Evolutionary conservation across 2,113 vertebrate genomes (phyloP).

Genomic region (Thamnaconus septentrionalis): DNA sequence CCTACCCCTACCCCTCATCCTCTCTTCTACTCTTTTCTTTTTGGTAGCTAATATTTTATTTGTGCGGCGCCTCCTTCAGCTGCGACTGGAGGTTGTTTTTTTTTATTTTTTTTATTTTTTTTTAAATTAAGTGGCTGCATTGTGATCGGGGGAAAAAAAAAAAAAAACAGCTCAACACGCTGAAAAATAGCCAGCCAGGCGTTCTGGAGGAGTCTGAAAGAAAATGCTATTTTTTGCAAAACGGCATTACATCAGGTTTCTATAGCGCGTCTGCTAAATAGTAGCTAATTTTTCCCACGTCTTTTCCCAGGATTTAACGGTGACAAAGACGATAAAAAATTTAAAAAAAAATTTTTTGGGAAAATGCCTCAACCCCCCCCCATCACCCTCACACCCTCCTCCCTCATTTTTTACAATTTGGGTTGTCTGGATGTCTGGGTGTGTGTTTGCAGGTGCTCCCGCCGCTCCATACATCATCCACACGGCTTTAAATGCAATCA

Average conservation of each 20-base stretch:
- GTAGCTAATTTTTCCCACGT: slow-evolving; percentile 3
- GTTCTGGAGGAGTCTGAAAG: slow-evolving; percentile 9
- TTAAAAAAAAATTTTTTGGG: not conserved
- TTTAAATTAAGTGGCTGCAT: slow-evolving; percentile 45
- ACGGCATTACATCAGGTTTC: slow-evolving; percentile 7
- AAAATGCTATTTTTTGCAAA: slow-evolving; percentile 17
- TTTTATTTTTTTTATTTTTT: slow-evolving; percentile 16
- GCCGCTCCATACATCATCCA: slow-evolving; percentile 16
- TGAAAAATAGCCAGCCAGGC: slow-evolving; percentile 24
- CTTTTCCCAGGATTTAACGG: not conserved
- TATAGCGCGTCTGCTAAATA: not conserved
- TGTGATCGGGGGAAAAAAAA: slow-evolving; percentile 56
- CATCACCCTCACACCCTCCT: too few species aligned
- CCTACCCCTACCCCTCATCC: not conserved
- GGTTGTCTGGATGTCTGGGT: slow-evolving; percentile 8
- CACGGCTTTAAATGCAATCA: slow-evolving; percentile 31
- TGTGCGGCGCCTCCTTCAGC: slow-evolving; percentile 45
- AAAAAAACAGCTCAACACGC: slow-evolving; percentile 31
- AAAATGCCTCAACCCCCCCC: slow-evolving; percentile 1
- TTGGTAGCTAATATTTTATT: slow-evolving; percentile 71
- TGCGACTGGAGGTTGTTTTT: slow-evolving; percentile 43
- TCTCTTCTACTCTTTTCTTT: slow-evolving; percentile 6
- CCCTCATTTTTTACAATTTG: slow-evolving; percentile 9
- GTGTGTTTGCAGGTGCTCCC: slow-evolving; percentile 33
- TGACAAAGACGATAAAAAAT: slow-evolving; percentile 14